phyloP scores from a whole-genome alignment of 35 echinoderm and acorn worm genomes.

The Diadema setosum region DNA sequence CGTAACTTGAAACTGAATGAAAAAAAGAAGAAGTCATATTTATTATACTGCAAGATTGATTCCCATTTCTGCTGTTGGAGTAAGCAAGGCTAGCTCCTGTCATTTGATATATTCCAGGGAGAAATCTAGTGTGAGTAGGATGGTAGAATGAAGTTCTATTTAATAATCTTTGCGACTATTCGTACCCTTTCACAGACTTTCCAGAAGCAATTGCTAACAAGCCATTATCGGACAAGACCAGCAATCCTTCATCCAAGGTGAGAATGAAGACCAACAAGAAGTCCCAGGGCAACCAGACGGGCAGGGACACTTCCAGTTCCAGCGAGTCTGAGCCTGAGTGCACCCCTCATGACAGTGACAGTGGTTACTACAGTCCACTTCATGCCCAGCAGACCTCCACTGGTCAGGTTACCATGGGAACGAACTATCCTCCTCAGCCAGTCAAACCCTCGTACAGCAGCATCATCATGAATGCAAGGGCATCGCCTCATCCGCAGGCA shows the following conservation, averaged over 20 bases:
- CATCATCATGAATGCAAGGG: not conserved
- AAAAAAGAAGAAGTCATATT: too few relatives aligned
- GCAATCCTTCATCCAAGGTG: not conserved
- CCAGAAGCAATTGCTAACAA: conserved; percentile 89
- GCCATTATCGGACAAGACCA: conserved; percentile 76
- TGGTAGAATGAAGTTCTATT: too few relatives aligned
- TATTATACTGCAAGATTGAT: too few relatives aligned
- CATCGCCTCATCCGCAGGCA: not conserved
- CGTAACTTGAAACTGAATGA: too few relatives aligned
- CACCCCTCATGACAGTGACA: conserved; percentile 80
- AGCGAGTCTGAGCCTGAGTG: conserved; percentile 69
- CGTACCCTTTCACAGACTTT: conserved; percentile 69
- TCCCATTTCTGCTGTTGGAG: too few relatives aligned
- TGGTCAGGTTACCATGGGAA: too few relatives aligned
- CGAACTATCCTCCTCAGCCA: not conserved
- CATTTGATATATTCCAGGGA: too few relatives aligned
- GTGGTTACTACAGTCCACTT: conserved; percentile 90
- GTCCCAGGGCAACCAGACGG: conserved; percentile 89
- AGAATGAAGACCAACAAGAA: conserved; percentile 53
- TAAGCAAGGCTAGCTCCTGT: too few relatives aligned
- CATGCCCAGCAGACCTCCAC: conserved; percentile 23
- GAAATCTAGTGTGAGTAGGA: too few relatives aligned
- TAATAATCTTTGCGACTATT: too few relatives aligned
- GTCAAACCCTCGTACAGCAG: not conserved
- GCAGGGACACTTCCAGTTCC: conserved; percentile 51